Percentiles rank a stretch among this genome's conserved stretches.
These are phyloP conservation scores for Folsomia manolachei DNA, from an alignment of 2,888 invertebrate species.

Conservation along the genomic window DNA sequence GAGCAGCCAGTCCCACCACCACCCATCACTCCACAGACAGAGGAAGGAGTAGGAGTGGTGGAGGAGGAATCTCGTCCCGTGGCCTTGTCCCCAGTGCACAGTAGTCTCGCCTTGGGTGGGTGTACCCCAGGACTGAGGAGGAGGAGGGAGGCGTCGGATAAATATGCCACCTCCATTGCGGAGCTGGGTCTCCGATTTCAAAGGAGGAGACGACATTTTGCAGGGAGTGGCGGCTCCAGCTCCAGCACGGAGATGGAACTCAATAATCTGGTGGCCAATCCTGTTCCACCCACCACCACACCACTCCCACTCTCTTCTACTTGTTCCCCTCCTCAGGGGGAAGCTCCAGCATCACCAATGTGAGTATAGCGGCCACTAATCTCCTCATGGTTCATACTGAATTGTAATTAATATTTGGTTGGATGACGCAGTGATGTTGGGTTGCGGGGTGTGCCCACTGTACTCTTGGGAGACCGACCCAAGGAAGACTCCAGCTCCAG, in stretches of 20 bases:
- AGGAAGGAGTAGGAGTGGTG: conserved; percentile 27
- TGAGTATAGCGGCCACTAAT: too few species aligned
- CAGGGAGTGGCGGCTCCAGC: conserved; percentile 32
- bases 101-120: conserved; percentile 49
- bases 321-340: too few species aligned
- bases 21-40: conserved; percentile 25
- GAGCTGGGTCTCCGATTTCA: conserved; percentile 78
- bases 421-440: not conserved
- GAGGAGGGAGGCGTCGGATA: conserved; percentile 68
- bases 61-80: conserved; percentile 21
- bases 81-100: conserved; percentile 30
- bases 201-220: conserved; percentile 59
- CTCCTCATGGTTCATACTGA: too few species aligned
- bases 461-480: conserved; percentile 45
- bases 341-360: too few species aligned
- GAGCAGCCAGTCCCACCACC: conserved; percentile 47
- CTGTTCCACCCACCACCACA: conserved; percentile 23
- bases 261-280: too few species aligned
- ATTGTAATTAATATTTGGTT: not conserved
- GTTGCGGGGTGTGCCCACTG: conserved; percentile 45
- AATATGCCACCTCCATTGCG: conserved; percentile 80
- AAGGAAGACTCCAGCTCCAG: conserved; percentile 47
- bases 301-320: not conserved
- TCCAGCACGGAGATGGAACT: not conserved
- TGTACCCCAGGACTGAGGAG: conserved; percentile 67